phyloP scores from a whole-genome alignment of 2,888 invertebrate species.

The Muschampia staudingeri region DNA sequence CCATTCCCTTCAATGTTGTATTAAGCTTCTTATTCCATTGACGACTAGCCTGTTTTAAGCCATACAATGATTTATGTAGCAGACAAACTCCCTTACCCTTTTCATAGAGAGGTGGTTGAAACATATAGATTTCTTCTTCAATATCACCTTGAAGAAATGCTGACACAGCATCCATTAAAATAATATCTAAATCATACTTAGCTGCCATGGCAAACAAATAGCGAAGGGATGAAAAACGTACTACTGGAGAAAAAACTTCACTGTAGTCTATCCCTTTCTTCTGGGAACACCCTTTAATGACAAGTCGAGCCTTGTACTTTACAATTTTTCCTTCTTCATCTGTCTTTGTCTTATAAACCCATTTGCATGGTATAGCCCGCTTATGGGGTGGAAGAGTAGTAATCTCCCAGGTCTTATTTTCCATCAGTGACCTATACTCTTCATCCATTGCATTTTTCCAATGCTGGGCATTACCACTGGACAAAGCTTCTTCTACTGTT shows the following conservation, averaged over 20 bases:
- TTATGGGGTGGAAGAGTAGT: slow-evolving; percentile 4
- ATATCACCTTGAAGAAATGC: background rate
- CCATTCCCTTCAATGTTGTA: background rate
- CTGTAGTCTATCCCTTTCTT: slow-evolving; percentile 52
- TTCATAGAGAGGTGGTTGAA: background rate
- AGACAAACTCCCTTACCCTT: background rate
- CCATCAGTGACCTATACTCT: background rate
- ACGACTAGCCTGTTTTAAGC: background rate
- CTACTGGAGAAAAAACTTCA: slow-evolving; percentile 58
- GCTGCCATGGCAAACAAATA: slow-evolving; percentile 48
- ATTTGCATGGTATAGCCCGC: slow-evolving; percentile 65
- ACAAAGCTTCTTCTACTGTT: background rate
- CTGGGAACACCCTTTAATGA: slow-evolving; percentile 69
- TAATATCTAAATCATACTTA: background rate
- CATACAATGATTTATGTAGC: background rate
- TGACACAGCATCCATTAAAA: background rate
- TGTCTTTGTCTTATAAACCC: slow-evolving; percentile 67
- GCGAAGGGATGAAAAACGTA: slow-evolving; percentile 49
- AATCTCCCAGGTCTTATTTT: slow-evolving; percentile 18
- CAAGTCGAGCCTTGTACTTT: slow-evolving; percentile 67
- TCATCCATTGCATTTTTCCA: slow-evolving; percentile 24
- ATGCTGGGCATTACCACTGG: background rate
- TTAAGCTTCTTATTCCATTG: background rate
- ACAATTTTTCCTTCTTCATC: slow-evolving; percentile 60
- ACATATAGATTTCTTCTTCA: background rate